Base-by-base conservation (phyloP, 2,888 invertebrate species). In the Zaprionus bogoriensis region DNA sequence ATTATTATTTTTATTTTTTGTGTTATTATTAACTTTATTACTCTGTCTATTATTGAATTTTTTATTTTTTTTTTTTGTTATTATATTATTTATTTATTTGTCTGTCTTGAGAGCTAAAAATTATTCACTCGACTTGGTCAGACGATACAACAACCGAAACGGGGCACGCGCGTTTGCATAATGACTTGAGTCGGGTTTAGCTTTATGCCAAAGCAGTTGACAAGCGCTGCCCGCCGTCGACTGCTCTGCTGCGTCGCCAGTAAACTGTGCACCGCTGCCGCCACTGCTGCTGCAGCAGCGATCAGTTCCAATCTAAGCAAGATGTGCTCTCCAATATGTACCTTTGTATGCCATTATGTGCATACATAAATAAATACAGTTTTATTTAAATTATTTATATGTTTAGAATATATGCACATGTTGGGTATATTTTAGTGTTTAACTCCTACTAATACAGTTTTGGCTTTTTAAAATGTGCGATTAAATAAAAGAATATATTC, bases 161-260 rank as follows among this genome's bases (percentile, higher is more conserved):
- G 65, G 76, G 69, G 87, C 87, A 83, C 88, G 88, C 85, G 85
- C 82, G 77, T 82, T 74, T 81, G 85, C 85, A 86, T 86, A 86
- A 86, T 86, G 88, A 86, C 55, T 84, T 72, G 64, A 74, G 81
- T 81, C 84, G 67, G 67, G 78, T 84, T 83, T 84, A 84, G 74
- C 68, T 80, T 85, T 82, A 85, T 81, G 80, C 65, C 81, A 80
- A 63, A 79, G 72, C 72, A 65, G 76, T 72, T 60, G 80, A 53
- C 66, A 36, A 36, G 66, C 50, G 54, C 44, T 55, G 19, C 44
- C 10, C 12, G 42, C 9, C 51, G 42, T 42, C 44, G 10, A 52
- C 45, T 25, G 57, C 50, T 30, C 54, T 23, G 28, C 42, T n/a
- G 48, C 62, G 41, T 25, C 39, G 51, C 12, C 51, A 58, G 46